Conservation (phyloP, 1,140 invertebrate species). For the Saccostrea echinata region DNA sequence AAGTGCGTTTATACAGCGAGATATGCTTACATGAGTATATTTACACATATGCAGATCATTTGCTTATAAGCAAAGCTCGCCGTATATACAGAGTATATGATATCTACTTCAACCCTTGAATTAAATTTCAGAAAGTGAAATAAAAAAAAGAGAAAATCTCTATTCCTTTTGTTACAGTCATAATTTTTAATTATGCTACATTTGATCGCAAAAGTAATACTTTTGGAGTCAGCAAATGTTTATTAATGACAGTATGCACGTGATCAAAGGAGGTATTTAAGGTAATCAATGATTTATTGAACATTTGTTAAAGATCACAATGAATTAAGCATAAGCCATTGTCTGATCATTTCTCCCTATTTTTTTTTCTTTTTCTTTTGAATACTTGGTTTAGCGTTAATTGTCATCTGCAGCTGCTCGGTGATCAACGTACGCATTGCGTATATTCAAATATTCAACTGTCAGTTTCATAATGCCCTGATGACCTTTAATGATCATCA, state of each 20-base stretch:
- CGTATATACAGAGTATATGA: too few species aligned
- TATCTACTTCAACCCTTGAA: too few species aligned
- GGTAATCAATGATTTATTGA: neutral
- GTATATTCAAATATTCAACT: neutral
- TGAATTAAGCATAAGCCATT: neutral
- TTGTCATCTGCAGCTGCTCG: neutral
- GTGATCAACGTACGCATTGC: neutral
- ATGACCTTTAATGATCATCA: too few species aligned
- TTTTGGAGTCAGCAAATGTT: neutral
- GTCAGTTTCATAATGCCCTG: neutral
- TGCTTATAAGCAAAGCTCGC: too few species aligned
- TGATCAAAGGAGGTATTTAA: neutral
- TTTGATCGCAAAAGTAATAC: neutral
- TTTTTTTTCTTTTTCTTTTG: neutral
- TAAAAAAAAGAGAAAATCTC: too few species aligned
- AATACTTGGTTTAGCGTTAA: neutral
- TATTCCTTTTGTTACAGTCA: too few species aligned
- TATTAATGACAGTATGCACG: neutral
- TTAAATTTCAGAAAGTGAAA: too few species aligned
- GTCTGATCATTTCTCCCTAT: neutral
- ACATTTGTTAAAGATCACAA: neutral
- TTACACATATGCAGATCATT: too few species aligned
- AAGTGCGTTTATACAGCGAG: too few species aligned
- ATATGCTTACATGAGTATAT: too few species aligned
- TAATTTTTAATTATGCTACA: neutral